Conservation (phyloP, 2,797 vertebrate species). For the Chelon labrosus region DNA sequence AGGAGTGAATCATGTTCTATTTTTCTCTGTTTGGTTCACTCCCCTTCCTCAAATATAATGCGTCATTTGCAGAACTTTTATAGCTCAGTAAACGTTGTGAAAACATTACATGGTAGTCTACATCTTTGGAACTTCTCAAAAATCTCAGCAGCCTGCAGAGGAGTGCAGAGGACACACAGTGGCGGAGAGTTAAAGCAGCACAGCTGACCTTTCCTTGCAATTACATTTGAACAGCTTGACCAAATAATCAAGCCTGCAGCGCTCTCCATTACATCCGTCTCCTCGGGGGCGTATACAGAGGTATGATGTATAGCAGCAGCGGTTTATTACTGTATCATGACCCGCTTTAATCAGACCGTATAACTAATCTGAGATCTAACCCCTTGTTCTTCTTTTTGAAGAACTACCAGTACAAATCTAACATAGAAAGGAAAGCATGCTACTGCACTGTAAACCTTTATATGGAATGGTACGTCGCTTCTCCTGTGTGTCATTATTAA, state of each 20-base stretch:
- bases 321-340: background rate
- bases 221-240: slow-evolving; percentile 16
- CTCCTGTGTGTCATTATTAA: no score
- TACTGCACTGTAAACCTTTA: no score
- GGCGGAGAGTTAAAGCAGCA: slow-evolving; percentile 1
- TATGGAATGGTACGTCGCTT: no score
- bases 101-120: background rate
- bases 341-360: background rate
- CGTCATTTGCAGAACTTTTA: background rate
- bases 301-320: background rate
- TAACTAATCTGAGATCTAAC: background rate
- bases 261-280: slow-evolving; percentile 22
- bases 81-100: background rate
- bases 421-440: no score
- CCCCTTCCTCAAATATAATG: background rate
- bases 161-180: background rate
- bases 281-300: background rate
- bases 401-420: no score
- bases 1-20: no score
- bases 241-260: background rate
- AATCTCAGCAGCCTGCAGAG: background rate
- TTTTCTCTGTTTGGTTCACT: slow-evolving; percentile 10
- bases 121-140: background rate
- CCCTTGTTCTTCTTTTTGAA: no score
- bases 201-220: slow-evolving; percentile 32